Evolutionary conservation across 2,113 vertebrate genomes (phyloP), one percentile per base, ranked within the genome.

Genomic region (Xiphophorus couchianus): DNA sequence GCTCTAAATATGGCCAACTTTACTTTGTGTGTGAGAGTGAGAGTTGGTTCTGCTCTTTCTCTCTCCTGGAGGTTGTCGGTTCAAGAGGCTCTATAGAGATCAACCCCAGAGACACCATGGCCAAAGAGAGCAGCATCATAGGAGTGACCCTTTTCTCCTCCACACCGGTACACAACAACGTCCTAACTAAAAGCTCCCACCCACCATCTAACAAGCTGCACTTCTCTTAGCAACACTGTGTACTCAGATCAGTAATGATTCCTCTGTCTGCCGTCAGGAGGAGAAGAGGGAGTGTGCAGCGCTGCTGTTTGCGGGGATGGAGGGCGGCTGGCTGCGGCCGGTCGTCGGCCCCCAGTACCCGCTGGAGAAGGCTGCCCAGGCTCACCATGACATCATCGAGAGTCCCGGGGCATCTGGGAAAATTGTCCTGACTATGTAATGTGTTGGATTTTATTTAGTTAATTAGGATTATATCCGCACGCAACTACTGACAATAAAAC

Each of bases 21-120:
- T 19, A 70, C 8, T 22, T 64, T 22, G 15, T 9, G 2, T 42
- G 39, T 42, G 12, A 42, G 35, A 35, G 35, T 42, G 31, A 33
- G 31, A 35, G 33, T 28, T 35, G 39, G 39, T 14, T 42, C 39
- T 42, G 39, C 39, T 42, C 39, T 37, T 19, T 1, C 33, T 11
- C 74, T 72, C 17, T 0, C 31, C 17, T 67, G 11, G 37, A 99
- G 98, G 73, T 98, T 1, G 93, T 99, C 27, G 98, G 98, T 80
- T 94, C 70, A 81, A 92, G 97, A 84, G 97, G 97, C 30, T 17
- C 95, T 3, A 71, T 96, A 29, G 95, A 98, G 90, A 96, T 98
- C 81, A 95, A 96, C 69, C 97, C 98, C 4, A 93, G 97, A 69
- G 97, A 97, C 83, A 93, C 87, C 22, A 98, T 99, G 95, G 25